These are phyloP conservation scores for Oxycera nigricornis DNA, from an alignment of 2,888 invertebrate genomes.

Conservation along the genomic window DNA sequence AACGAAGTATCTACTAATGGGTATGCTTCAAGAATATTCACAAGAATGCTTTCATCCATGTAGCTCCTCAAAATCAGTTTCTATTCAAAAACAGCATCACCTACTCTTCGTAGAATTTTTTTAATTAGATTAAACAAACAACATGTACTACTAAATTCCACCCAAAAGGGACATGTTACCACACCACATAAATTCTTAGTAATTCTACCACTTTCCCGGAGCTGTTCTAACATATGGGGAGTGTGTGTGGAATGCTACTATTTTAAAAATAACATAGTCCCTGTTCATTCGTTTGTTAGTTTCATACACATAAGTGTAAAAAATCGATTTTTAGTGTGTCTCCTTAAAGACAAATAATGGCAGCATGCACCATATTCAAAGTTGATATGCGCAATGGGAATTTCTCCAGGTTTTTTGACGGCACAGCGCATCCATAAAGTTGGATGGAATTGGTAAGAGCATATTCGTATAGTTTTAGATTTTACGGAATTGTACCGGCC, in stretches of 20 bases:
- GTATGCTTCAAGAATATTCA: too few relatives aligned
- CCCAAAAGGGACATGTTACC: not conserved
- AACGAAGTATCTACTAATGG: too few relatives aligned
- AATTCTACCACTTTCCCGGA: not conserved
- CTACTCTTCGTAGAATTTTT: not conserved
- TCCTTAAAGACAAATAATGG: conserved; percentile 19
- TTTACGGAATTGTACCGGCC: too few relatives aligned
- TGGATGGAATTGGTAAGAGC: too few relatives aligned
- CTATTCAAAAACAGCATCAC: not conserved
- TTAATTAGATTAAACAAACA: not conserved
- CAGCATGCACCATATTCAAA: conserved; percentile 29
- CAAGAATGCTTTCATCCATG: too few relatives aligned
- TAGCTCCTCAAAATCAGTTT: too few relatives aligned
- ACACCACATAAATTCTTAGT: not conserved
- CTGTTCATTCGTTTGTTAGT: not conserved
- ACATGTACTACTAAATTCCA: not conserved
- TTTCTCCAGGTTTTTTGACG: not conserved
- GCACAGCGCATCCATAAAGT: not conserved
- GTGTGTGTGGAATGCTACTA: too few relatives aligned
- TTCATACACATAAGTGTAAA: not conserved
- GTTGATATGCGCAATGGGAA: conserved; percentile 35
- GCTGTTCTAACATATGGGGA: not conserved
- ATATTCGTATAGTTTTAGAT: too few relatives aligned
- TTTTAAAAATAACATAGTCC: not conserved
- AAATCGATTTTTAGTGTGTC: conserved; percentile 19